These are phyloP conservation scores for Eupithecia inturbata DNA, from an alignment of 2,888 invertebrate species.

Conservation along the genomic window DNA sequence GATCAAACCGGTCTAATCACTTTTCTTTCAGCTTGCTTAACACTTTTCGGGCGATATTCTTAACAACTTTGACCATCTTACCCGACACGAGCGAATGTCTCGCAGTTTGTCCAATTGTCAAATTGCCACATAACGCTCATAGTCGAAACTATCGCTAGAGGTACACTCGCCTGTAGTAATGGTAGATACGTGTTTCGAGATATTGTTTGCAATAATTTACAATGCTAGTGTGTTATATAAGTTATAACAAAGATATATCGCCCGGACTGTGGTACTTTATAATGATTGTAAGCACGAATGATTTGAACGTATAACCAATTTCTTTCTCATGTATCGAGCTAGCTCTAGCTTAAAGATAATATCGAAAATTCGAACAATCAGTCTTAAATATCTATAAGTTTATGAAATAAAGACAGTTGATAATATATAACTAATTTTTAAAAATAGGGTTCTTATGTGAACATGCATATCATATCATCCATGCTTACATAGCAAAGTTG, in stretches of 20 bases:
- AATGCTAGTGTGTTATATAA: not conserved
- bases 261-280: not conserved
- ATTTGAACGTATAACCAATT: not conserved
- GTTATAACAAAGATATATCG: not conserved
- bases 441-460: too few species aligned
- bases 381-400: not conserved
- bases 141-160: not conserved
- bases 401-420: too few species aligned
- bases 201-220: not conserved
- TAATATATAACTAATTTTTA: too few species aligned
- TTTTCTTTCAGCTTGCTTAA: not conserved
- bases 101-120: not conserved
- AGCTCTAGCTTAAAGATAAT: too few species aligned
- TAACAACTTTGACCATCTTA: not conserved
- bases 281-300: not conserved
- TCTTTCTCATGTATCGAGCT: not conserved
- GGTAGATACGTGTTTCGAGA: not conserved
- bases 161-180: not conserved
- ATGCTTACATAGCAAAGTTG: not conserved
- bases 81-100: not conserved
- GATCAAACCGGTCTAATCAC: not conserved
- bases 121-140: not conserved
- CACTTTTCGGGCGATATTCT: conserved; percentile 3
- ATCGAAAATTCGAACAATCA: not conserved
- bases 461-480: not conserved